Conservation (phyloP, 1,140 invertebrate genomes). For the Ceratina australensis region DNA sequence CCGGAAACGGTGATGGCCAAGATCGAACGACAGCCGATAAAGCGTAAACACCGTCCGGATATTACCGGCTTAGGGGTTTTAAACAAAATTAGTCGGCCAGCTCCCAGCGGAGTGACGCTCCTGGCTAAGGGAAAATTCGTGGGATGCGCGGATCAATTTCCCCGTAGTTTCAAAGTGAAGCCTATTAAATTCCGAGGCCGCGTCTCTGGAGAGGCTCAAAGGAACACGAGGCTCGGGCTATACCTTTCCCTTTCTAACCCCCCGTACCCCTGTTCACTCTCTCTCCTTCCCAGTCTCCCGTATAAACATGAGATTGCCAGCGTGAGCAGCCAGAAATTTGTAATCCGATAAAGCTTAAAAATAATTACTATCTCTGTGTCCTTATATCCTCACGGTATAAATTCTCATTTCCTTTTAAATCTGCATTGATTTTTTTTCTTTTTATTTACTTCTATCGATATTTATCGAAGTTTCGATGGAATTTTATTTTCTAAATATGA, state of each 20-base stretch:
- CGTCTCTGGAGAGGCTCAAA: constrained; percentile 65
- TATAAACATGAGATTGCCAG: constrained; percentile 61
- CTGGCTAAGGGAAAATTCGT: constrained; percentile 37
- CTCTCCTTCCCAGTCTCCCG: neutral
- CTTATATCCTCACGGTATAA: no score
- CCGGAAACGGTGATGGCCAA: neutral
- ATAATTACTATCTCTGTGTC: constrained; percentile 53
- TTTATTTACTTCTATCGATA: no score
- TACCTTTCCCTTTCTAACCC: neutral
- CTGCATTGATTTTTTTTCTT: no score
- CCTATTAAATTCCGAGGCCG: constrained; percentile 67
- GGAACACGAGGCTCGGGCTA: constrained; percentile 23
- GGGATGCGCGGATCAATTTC: constrained; percentile 56
- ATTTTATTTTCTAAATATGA: no score
- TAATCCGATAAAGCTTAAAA: constrained; percentile 62
- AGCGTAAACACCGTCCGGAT: constrained; percentile 33
- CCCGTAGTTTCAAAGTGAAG: constrained; percentile 66
- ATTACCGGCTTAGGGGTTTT: constrained; percentile 43
- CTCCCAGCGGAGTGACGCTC: constrained; percentile 32
- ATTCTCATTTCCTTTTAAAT: no score
- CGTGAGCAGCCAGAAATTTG: constrained; percentile 53
- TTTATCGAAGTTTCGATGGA: no score
- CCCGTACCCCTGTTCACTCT: neutral
- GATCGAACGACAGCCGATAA: constrained; percentile 38
- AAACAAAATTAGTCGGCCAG: constrained; percentile 46